Evolutionary conservation across 2,888 invertebrate genomes (phyloP).

Genomic region (Noctua janthe): DNA sequence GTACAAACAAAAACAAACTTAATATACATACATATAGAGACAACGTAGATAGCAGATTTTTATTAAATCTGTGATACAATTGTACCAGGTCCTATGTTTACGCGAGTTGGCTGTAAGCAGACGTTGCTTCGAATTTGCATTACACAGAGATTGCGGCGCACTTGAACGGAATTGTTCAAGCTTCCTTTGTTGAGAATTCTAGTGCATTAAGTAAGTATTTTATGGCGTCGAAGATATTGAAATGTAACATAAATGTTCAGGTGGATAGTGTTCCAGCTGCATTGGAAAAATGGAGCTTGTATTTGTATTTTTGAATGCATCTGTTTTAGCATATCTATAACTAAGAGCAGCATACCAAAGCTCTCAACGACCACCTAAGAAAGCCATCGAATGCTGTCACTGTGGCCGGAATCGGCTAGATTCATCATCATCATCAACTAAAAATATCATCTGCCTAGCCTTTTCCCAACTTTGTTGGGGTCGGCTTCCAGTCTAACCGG

Average conservation of each 20-base stretch:
- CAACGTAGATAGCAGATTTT: slow-evolving; percentile 29
- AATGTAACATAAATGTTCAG: slow-evolving; percentile 45
- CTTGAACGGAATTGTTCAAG: slow-evolving; percentile 59
- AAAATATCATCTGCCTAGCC: too few species aligned
- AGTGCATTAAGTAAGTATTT: slow-evolving; percentile 57
- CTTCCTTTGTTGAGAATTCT: slow-evolving; percentile 54
- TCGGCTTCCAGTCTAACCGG: too few species aligned
- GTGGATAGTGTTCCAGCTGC: slow-evolving; percentile 19
- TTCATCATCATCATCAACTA: too few species aligned
- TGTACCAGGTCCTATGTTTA: slow-evolving; percentile 47
- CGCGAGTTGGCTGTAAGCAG: slow-evolving; percentile 57
- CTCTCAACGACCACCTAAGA: too few species aligned
- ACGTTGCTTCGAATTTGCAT: slow-evolving; percentile 66
- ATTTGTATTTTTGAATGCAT: background rate
- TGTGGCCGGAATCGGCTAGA: too few species aligned
- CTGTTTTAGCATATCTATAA: too few species aligned
- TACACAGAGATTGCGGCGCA: slow-evolving; percentile 58
- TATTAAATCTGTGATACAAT: slow-evolving; percentile 46
- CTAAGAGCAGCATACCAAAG: too few species aligned
- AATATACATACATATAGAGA: background rate
- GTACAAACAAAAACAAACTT: background rate
- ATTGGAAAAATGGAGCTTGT: slow-evolving; percentile 7
- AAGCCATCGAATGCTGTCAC: too few species aligned
- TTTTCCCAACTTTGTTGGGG: too few species aligned
- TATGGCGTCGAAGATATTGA: slow-evolving; percentile 59